Evolutionary conservation across 2,113 vertebrate species (phyloP), one percentile per base, ranked within the genome.

Genomic region (Thinocorus orbignyianus): DNA sequence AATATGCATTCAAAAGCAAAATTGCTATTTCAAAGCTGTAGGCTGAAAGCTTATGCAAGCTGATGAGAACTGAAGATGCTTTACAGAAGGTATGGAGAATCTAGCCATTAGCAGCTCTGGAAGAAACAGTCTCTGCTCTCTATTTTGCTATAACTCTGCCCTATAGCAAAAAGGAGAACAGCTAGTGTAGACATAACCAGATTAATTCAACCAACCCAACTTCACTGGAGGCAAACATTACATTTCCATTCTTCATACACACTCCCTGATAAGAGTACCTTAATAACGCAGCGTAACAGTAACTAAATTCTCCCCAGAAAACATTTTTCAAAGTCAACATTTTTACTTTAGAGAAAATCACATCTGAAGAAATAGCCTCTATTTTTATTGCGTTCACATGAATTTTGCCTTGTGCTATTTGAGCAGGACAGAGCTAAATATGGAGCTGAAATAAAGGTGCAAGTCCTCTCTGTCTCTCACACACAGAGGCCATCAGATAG

Each of bases 221-320:
- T 8, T 33, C 51, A n/a, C 18, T 1, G 1, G 1, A 2, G 23
- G n/a, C 23, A 55, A 69, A 18, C 9, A 19, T 17, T 11, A 26
- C 70, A 23, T 77, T 71, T 58, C 41, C 22, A 17, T 14, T 72
- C 42, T 39, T 74, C 49, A 23, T 12, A 64, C 7, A 11, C 14
- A 10, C 46, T 20, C 25, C 19, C 18, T 39, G 24, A 58, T 12
- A 64, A 78, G 17, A 62, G 37, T 78, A 19, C 52, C 8, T 17
- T 25, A 66, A 5, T 26, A 62, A 39, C 6, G 8, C 33, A 87
- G 17, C 4, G 26, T 13, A 30, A 11, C 22, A 25, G 16, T 6
- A 74, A 31, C 9, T 25, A 16, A 88, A 93, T 42, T 17, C 20
- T 5, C 11, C 13, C 8, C 3, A 8, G 6, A 44, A 80, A 73